Percentiles rank a stretch among this genome's conserved stretches.
Conservation (phyloP, 37 sponge, comb jelly and placozoan genomes). For the Chondrilla cf. caribensis region DNA sequence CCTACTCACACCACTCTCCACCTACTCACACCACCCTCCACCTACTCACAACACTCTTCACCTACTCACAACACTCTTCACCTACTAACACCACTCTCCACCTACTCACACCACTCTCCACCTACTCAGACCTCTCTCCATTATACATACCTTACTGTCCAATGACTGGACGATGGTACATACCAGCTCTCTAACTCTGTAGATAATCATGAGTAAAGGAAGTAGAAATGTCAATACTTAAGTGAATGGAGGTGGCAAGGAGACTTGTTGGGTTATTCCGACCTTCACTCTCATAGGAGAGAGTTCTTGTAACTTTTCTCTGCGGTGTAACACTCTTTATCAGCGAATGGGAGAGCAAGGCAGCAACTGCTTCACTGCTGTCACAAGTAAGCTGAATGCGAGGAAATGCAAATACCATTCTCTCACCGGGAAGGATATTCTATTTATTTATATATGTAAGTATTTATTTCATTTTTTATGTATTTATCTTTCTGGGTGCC, state of each 20-base stretch:
- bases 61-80: background rate
- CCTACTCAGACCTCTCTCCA: no score
- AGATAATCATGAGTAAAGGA: no score
- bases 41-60: no score
- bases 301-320: constrained; percentile 52
- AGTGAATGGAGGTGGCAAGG: background rate
- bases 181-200: no score
- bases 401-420: no score
- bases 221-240: background rate
- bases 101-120: background rate
- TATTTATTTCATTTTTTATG: no score
- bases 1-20: background rate
- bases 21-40: background rate
- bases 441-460: no score
- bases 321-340: constrained; percentile 76
- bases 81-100: background rate
- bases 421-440: no score
- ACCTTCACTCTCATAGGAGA: constrained; percentile 19
- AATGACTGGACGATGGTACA: no score
- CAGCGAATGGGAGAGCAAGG: constrained; percentile 50
- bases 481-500: no score
- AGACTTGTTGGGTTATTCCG: background rate
- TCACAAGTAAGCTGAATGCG: background rate
- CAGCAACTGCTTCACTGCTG: constrained; percentile 9
- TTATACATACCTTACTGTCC: no score